phyloP scores from a whole-genome alignment of 1,140 invertebrate species.

The Plutomurus gul region DNA sequence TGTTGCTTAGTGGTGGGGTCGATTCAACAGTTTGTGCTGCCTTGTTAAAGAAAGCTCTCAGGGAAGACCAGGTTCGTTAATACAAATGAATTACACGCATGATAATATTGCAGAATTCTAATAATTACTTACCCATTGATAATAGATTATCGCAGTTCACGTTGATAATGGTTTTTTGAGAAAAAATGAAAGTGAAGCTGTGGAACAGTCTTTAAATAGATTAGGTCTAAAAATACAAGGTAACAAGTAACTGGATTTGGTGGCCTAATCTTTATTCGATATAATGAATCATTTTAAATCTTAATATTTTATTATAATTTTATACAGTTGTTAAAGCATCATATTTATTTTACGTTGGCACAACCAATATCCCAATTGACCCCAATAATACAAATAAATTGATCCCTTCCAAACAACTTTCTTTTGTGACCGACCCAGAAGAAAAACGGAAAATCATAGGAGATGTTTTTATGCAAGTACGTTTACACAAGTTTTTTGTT shows the following conservation, averaged over 20 bases:
- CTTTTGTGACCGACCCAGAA: constrained; percentile 85
- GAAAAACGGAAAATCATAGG: constrained; percentile 99
- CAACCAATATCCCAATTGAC: constrained; percentile 74
- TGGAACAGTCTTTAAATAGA: constrained; percentile 80
- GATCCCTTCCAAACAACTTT: constrained; percentile 75
- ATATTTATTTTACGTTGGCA: constrained; percentile 73
- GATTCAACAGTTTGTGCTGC: constrained; percentile 98
- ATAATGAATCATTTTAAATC: not conserved
- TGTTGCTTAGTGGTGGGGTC: constrained; percentile 94
- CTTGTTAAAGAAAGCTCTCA: constrained; percentile 84
- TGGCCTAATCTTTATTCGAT: no score
- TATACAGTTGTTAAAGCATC: constrained; percentile 70
- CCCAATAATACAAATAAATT: constrained; percentile 60
- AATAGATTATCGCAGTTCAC: constrained; percentile 84
- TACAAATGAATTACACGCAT: not conserved
- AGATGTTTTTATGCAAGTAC: constrained; percentile 89
- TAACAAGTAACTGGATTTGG: no score
- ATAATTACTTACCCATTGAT: no score
- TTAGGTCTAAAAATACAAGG: constrained; percentile 84
- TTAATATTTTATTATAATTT: constrained; percentile 29
- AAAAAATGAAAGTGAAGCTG: constrained; percentile 88
- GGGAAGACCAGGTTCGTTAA: constrained; percentile 72
- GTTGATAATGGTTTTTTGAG: constrained; percentile 99
- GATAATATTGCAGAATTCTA: not conserved
- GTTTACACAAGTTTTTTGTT: no score